These are phyloP conservation scores for Cheilosia grossa DNA, from an alignment of 2,888 invertebrate genomes.

Conservation along the genomic window DNA sequence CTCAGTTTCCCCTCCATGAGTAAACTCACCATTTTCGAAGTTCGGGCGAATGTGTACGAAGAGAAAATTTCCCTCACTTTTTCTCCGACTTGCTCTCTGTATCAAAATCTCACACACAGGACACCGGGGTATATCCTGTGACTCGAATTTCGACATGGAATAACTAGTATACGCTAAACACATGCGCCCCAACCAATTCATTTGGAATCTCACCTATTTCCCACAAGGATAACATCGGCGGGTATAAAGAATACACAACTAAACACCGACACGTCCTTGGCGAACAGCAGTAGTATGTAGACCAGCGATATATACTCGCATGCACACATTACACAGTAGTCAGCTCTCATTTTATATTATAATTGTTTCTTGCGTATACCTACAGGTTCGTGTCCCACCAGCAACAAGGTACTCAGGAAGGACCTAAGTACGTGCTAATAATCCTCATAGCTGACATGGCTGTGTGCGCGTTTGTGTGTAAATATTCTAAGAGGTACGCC, in stretches of 20 bases:
- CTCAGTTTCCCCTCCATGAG: slow-evolving; percentile 24
- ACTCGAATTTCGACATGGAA: slow-evolving; percentile 1
- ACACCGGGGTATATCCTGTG: slow-evolving; percentile 2
- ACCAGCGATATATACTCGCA: slow-evolving; percentile 7
- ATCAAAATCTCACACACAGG: neutral
- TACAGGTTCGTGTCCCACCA: slow-evolving; percentile 3
- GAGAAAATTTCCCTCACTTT: slow-evolving; percentile 37
- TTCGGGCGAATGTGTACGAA: neutral
- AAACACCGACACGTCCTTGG: slow-evolving; percentile 59
- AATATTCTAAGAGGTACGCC: slow-evolving; percentile 11
- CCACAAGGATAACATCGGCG: slow-evolving; percentile 48
- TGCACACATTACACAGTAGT: slow-evolving; percentile 32
- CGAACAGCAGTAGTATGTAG: slow-evolving; percentile 10
- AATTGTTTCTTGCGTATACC: slow-evolving; percentile 33
- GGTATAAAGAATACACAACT: slow-evolving; percentile 11
- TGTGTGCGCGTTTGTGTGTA: neutral
- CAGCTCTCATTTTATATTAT: slow-evolving; percentile 34
- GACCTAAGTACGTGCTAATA: slow-evolving; percentile 51
- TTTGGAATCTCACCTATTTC: slow-evolving; percentile 55
- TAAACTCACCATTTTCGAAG: slow-evolving; percentile 66
- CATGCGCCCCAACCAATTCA: slow-evolving; percentile 51
- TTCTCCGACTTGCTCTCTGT: slow-evolving; percentile 4
- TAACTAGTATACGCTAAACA: slow-evolving; percentile 26
- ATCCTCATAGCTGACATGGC: slow-evolving; percentile 9
- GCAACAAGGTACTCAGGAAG: slow-evolving; percentile 24